These are phyloP conservation scores for Dendrocincla fuliginosa DNA, from an alignment of 2,797 vertebrate species.

Conservation along the genomic window DNA sequence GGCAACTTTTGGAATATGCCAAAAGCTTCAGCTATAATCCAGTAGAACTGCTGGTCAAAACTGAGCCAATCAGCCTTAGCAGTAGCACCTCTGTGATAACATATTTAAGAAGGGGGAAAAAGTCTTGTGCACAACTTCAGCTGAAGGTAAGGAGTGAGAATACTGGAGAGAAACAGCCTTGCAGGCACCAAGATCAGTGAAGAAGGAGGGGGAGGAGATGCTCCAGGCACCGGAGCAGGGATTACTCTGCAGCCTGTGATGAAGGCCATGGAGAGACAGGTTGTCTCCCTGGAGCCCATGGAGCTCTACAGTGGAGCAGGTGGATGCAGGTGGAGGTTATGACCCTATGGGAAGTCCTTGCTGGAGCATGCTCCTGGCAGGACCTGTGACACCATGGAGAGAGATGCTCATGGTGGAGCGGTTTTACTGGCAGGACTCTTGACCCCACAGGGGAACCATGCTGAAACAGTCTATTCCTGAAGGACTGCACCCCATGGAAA, in stretches of 20 bases:
- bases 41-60: not conserved
- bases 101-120: not conserved
- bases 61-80: fast-evolving
- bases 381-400: not conserved
- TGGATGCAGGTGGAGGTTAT: not conserved
- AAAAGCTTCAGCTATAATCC: not conserved
- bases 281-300: not conserved
- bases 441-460: fast-evolving
- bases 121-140: not conserved
- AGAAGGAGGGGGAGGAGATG: not conserved
- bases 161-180: not conserved
- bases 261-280: not conserved
- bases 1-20: not conserved
- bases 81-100: not conserved
- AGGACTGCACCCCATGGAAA: fast-evolving
- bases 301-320: fast-evolving
- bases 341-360: not conserved
- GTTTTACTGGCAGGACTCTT: not conserved
- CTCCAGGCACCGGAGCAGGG: fast-evolving
- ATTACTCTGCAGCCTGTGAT: not conserved
- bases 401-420: not conserved
- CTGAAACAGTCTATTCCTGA: not conserved
- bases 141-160: not conserved
- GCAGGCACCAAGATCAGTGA: not conserved
- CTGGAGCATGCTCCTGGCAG: not conserved